phyloP scores from a whole-genome alignment of 1,140 invertebrate species.

The Coptotermes formosanus region DNA sequence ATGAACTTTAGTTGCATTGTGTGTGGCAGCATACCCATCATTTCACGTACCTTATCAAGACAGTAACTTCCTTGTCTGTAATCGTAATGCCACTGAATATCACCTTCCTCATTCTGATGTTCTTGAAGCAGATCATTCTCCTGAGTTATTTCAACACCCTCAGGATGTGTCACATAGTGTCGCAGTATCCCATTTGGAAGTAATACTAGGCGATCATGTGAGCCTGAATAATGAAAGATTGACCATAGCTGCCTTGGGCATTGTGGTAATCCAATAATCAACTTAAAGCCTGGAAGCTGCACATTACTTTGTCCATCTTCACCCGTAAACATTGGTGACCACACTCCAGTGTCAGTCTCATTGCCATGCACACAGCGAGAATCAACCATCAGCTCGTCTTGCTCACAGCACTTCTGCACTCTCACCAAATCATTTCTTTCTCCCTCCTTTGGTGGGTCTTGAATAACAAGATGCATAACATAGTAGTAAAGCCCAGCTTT shows the following conservation, averaged over 20 bases:
- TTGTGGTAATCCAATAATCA: conserved; percentile 64
- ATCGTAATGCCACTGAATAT: conserved; percentile 53
- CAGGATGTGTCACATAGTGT: conserved; percentile 61
- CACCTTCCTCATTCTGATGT: conserved; percentile 9
- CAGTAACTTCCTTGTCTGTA: conserved; percentile 74
- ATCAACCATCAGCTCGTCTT: conserved; percentile 67
- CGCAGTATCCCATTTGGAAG: conserved; percentile 66
- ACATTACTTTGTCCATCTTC: conserved; percentile 55
- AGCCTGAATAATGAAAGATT: conserved; percentile 64
- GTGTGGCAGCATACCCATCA: too few relatives aligned
- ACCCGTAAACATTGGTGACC: conserved; percentile 61
- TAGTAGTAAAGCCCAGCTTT: too few relatives aligned
- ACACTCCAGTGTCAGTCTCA: conserved; percentile 58
- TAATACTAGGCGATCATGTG: conserved; percentile 61
- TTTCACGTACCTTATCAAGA: conserved; percentile 64
- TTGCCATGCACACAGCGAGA: conserved; percentile 59
- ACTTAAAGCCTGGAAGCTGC: conserved; percentile 44
- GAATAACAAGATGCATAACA: background rate
- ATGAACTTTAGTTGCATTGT: too few relatives aligned
- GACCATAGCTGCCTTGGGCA: conserved; percentile 69
- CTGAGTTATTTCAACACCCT: conserved; percentile 29
- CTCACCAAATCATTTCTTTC: conserved; percentile 41
- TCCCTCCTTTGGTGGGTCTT: background rate
- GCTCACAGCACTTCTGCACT: conserved; percentile 76
- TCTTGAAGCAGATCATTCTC: conserved; percentile 16